Evolutionary conservation across 2,888 invertebrate genomes (phyloP), one percentile per base, ranked within the genome.

Genomic region (Pyrocoelia pectoralis): DNA sequence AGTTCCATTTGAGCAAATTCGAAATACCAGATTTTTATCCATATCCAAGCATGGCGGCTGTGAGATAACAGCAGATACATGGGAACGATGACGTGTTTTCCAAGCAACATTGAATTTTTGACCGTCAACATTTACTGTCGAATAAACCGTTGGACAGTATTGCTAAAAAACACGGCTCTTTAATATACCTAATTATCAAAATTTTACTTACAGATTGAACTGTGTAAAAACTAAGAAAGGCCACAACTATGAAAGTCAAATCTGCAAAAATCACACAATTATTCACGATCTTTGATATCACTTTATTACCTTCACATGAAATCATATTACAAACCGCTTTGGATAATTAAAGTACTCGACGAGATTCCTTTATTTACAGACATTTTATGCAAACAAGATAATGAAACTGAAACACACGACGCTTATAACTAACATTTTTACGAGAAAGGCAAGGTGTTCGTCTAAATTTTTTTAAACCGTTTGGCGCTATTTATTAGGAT

Each of bases 11-110:
- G 17, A 50, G 66, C 81, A 80, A 48, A 72, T 61, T 66, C 77
- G 71, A 15, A 62, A 63, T 14, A 77, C 61, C 19, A 74, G 52
- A 28, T 72, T 71, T 2, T 73, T 71, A 15, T 72, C 59, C 14
- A 70, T 56, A 58, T 77, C 69, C 2, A 78, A 68, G 66, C 81
- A 81, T 28, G 73, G 65, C 2, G 81, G 81, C n/a, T 72, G 50
- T 1, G 81, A 79, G 50, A 77, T 65, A 5, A 74, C 29, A 2
- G 58, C 62, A 33, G 52, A 52, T 28, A 29, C 1, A 19, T 24
- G 2, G 2, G 28, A 50, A 13, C 2, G 12, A 1, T 28, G 12
- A 19, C 13, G 12, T 13, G 50, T 8, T 28, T 50, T 50, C 50
- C 50, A 50, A 18, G 15, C 24, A 28, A 50, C 50, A 1, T 28